Evolutionary conservation across 2,113 vertebrate genomes (phyloP), one percentile per base, ranked within the genome.

Genomic region (Daboia siamensis): DNA sequence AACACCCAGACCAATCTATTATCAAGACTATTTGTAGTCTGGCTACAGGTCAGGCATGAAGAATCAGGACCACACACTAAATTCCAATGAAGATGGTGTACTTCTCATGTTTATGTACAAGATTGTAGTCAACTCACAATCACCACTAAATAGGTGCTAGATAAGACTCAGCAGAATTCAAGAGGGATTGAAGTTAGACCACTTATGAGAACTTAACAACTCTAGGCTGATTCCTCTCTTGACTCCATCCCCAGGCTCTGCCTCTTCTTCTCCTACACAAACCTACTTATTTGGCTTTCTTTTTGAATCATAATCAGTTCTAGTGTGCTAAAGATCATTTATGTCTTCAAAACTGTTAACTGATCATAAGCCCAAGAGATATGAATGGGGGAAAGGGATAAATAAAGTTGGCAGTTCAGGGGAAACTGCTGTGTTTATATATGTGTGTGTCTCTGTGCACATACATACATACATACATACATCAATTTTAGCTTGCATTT

Each of bases 401-500:
- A 10, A 29, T 10, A 0, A 3, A 0, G 59, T 74, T 87, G 94
- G 23, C 52, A 90, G 1, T 11, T 88, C 86, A 90, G 3, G 13
- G 85, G 39, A 90, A 91, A 29, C 20, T 88, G 57, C 26, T 55
- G n/a, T 0, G 46, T 90, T 86, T 17, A 20, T 80, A 0, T 39
- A 39, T 13, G 3, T 74, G 6, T 33, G 64, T 17, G 69, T 21
- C 44, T 24, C 84, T 48, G 23, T 48, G 3, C 21, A 46, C 21
- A 51, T 86, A 51, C 44, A 85, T 46, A 80, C 12, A 84, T 84
- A 48, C 39, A 93, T 90, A 29, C 13, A 20, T 55, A 55, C 55
- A 80, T 80, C 87, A 33, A 92, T 23, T 94, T 91, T 84, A 5
- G 29, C 56, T 93, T 87, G 85, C 59, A 92, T 92, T 95, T 86